Evolutionary conservation across 1,140 invertebrate species (phyloP), one percentile per base, ranked within the genome.

Genomic region (Bombus waltoni): DNA sequence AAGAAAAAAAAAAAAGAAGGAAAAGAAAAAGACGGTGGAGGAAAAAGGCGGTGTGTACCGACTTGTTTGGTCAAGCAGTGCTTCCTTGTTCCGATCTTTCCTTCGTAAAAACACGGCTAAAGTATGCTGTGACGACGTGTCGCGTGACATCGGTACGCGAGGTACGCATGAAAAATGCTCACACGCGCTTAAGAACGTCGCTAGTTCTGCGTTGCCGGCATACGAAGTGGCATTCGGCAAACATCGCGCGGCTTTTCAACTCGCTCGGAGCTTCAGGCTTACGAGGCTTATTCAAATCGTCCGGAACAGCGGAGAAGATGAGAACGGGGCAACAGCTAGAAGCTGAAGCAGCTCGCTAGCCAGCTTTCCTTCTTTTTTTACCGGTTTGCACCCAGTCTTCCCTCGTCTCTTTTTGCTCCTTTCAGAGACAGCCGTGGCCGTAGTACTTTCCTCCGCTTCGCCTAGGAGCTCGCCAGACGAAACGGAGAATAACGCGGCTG

Each of bases 201-300:
- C 75, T 72, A 28, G 82, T 15, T 32, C 53, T 73, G 81, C 89
- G 90, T 83, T 81, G 78, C 85, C 83, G 85, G 91, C 91, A 92
- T 92, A 92, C 86, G 86, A 92, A 91, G 92, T 92, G 89, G 91
- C 89, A 91, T 93, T 92, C 91, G 90, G 88, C 86, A 93, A 93
- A 91, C 91, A 93, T 90, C 86, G 75, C 80, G 81, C 76, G 87
- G 89, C 92, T 91, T 92, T 92, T 92, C 88, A 91, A 92, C 92
- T 90, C 77, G 81, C 78, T 18, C 44, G 59, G 65, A 88, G 89
- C 83, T 90, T 72, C 70, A 74, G 73, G 81, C 90, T 89, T 83
- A 65, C 82, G 85, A 92, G 89, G 86, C 91, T 92, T 93, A 93
- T 93, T 93, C 91, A 93, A 93, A 93, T 93, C 79, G 85, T 87